These are phyloP conservation scores for Porites evermanni DNA, from an alignment of 92 coral and sea anemone species.

Conservation along the genomic window DNA sequence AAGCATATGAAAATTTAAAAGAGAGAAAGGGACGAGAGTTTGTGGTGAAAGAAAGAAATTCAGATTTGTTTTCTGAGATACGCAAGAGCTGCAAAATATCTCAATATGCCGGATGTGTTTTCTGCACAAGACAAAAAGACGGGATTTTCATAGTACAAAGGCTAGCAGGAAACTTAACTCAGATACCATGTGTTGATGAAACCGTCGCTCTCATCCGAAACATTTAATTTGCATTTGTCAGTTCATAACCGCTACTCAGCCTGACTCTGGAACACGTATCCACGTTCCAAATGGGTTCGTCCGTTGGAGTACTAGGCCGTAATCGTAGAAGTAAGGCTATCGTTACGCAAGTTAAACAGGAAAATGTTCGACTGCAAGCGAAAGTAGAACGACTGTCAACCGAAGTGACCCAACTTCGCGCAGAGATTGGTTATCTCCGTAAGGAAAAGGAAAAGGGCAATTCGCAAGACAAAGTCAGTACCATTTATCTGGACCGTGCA, in stretches of 20 bases:
- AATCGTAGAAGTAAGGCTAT: background rate
- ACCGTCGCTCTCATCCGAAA: background rate
- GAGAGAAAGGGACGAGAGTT: too few species aligned
- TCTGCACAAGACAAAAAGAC: too few species aligned
- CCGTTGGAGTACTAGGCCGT: background rate
- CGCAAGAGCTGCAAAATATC: background rate
- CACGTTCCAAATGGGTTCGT: conserved; percentile 4
- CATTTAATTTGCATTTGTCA: background rate
- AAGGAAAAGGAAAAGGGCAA: background rate
- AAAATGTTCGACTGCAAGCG: conserved; percentile 36
- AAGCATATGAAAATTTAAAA: too few species aligned
- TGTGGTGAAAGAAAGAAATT: too few species aligned
- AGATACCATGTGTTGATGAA: background rate
- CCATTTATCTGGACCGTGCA: background rate
- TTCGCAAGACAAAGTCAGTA: background rate
- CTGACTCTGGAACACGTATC: background rate
- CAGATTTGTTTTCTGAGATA: too few species aligned
- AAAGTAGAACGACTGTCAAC: conserved; percentile 12
- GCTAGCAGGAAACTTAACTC: conserved; percentile 6
- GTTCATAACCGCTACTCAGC: too few species aligned
- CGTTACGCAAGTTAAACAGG: conserved; percentile 18
- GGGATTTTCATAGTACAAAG: background rate
- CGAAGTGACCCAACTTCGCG: conserved; percentile 2
- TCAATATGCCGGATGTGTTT: background rate
- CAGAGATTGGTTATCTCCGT: background rate